Percentiles rank a stretch among this genome's conserved stretches.
Conservation (phyloP, 2,797 vertebrate species). For the Pachyuromys duprasi region DNA sequence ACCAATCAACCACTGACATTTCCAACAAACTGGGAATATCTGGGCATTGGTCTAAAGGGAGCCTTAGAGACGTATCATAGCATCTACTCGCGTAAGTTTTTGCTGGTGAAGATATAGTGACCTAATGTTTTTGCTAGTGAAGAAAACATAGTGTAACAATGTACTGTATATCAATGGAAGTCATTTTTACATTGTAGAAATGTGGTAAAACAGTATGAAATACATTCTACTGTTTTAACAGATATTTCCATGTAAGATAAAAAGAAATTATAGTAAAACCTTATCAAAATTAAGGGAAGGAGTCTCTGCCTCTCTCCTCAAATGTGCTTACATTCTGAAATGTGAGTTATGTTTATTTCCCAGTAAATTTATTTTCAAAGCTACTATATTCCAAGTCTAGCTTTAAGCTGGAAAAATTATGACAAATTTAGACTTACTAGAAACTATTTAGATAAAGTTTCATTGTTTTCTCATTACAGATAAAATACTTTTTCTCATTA, state of each 20-base stretch:
- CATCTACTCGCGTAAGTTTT: background rate
- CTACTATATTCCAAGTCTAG: constrained; percentile 13
- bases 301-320: background rate
- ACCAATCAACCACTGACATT: background rate
- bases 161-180: background rate
- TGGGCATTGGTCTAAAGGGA: background rate
- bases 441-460: constrained; percentile 49
- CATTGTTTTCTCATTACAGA: constrained; percentile 53
- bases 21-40: background rate
- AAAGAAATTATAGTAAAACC: constrained; percentile 25
- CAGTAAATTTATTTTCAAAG: constrained; percentile 47
- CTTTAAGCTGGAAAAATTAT: constrained; percentile 32
- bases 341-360: constrained; percentile 30
- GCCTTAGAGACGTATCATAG: background rate
- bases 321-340: background rate
- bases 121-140: background rate
- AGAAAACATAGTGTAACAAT: background rate
- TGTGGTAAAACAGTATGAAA: background rate
- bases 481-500: constrained; percentile 58
- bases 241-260: background rate
- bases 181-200: constrained; percentile 15
- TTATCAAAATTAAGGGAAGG: background rate
- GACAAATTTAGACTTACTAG: background rate
- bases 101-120: background rate
- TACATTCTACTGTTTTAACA: constrained; percentile 34